These are phyloP conservation scores for Anas bernieri DNA, from an alignment of 2,797 vertebrate species.

Conservation along the genomic window DNA sequence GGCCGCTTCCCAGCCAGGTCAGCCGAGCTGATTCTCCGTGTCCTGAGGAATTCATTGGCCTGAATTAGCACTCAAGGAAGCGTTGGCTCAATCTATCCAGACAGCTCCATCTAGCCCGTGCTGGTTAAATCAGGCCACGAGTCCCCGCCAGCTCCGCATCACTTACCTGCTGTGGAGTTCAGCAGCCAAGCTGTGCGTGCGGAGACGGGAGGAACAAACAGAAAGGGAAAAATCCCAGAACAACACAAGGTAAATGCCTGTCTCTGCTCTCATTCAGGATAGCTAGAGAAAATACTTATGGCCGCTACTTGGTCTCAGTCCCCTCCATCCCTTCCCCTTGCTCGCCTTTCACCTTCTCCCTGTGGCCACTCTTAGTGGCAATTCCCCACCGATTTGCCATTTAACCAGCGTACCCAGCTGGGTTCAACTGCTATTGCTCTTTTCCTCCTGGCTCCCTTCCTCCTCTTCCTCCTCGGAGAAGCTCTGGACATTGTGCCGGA, in stretches of 20 bases:
- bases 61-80: conserved; percentile 39
- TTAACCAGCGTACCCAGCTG: neutral
- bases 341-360: neutral
- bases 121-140: conserved; percentile 35
- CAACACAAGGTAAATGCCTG: neutral
- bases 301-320: neutral
- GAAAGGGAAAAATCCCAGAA: neutral
- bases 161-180: conserved; percentile 19
- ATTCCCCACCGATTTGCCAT: neutral
- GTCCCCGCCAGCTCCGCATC: neutral
- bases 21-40: conserved; percentile 8
- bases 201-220: neutral
- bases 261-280: conserved; percentile 13
- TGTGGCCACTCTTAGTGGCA: neutral
- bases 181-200: conserved; percentile 11
- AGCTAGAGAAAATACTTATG: neutral
- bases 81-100: conserved; percentile 26
- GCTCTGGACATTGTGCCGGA: neutral
- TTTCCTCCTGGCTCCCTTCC: neutral
- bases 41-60: conserved; percentile 13
- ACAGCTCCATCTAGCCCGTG: conserved; percentile 27
- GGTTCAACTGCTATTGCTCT: neutral
- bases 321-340: neutral
- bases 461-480: neutral
- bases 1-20: neutral